Base-by-base conservation (phyloP, 23 tunicate genomes). In the Styela clava region DNA sequence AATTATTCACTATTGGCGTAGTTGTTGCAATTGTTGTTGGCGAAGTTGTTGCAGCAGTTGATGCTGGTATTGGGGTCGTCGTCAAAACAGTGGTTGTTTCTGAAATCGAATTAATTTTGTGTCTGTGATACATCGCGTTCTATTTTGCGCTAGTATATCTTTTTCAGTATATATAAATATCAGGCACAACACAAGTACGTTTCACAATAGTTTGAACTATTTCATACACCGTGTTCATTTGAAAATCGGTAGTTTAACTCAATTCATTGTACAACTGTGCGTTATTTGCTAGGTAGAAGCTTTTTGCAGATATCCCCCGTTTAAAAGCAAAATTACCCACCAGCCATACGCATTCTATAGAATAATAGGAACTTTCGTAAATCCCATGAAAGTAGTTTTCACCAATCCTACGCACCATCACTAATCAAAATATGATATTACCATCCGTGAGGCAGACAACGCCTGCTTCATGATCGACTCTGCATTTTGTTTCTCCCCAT, bases 381-480 rank as follows among this genome's bases (percentile, higher is more conserved):
- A n/a, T n/a, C n/a, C n/a, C n/a, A n/a, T n/a, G n/a, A n/a, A n/a
- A n/a, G n/a, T n/a, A n/a, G n/a, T n/a, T n/a, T n/a, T n/a, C n/a
- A n/a, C n/a, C n/a, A n/a, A n/a, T n/a, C n/a, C n/a, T n/a, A n/a
- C n/a, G n/a, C n/a, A 25, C 71, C 0, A 67, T 67, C 30, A 67
- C 19, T 29, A 27, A 67, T 27, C 2, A 67, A 29, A 18, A 67
- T 67, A n/a, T n/a, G n/a, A n/a, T n/a, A 18, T 69, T 74, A 76
- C 85, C 79, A 70, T 80, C 69, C 9, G 69, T n/a, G 19, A 25
- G 33, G 82, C 97, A 92, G 33, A 87, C 78, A 2, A 92, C 97
- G 2, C 97, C 97, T 51, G 91, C 97, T 52, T 92, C 97, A 68
- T 86, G 91, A 74, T 87, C 87, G 74, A 87, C 68, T 31, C 76